Base-by-base conservation (phyloP, 1,140 invertebrate genomes). In the Stegodyphus mimosarum region DNA sequence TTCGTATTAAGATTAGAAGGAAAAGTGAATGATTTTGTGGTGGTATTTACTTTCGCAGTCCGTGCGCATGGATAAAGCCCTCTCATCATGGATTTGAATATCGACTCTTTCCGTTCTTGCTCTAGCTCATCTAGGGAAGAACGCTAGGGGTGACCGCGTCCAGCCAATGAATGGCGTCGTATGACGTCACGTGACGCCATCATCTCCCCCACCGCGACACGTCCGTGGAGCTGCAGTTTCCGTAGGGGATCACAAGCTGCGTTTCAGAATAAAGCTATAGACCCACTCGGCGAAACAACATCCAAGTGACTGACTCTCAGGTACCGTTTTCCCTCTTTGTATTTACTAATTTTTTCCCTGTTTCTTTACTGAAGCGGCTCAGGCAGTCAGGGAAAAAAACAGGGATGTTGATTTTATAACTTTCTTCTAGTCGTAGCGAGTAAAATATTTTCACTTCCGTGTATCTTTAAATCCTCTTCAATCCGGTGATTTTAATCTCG, bases 61-160 rank as follows among this genome's bases (percentile, higher is more conserved):
- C 33, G 33, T 33, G 33, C 33, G 33, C 33, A 33, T 33, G 33
- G 55, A 60, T 11, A 60, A 60, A 60, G 55, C 49, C 60, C 63
- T 69, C 51, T 71, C 13, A 18, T 13, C 33, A 7, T 69, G 33
- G 48, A 80, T 80, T 80, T 80, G 78, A 80, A 80, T 80, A 80
- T 80, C 78, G 78, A 80, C 78, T 80, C 67, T 17, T n/a, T 15
- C 15, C 17, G 11, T 50, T 78, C 17, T 69, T 78, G 76, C 76
- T 78, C 76, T 50, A 11, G 53, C 53, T 72, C 69, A 71, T 80
- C 67, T 60, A 50, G 69, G 53, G 78, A 80, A 80, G 69, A 78
- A 78, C 76, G 69, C 78, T 80, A 80, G 67, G 78, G 78, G 78
- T 80, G 78, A 80, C 67, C 78, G 78, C 51, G 76, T 67, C 66